These are phyloP conservation scores for Arion vulgaris DNA, from an alignment of 1,140 invertebrate species.

Conservation along the genomic window DNA sequence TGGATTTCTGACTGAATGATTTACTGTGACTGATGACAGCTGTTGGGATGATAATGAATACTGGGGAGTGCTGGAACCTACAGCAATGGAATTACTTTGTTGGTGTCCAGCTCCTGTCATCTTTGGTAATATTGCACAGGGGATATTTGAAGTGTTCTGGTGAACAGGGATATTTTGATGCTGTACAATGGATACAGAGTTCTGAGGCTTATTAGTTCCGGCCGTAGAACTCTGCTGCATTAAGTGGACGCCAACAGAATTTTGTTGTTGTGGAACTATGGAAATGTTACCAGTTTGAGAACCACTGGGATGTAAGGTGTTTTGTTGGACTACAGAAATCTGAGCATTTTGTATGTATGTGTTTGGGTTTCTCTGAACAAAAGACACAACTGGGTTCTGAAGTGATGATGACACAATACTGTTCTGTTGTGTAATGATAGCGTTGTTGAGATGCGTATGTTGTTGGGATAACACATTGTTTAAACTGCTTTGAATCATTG, in stretches of 20 bases:
- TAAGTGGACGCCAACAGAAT: conserved; percentile 8
- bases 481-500: background rate
- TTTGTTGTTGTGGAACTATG: conserved; percentile 5
- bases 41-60: conserved; percentile 1
- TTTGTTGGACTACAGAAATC: conserved; percentile 23
- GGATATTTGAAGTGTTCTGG: conserved; percentile 1
- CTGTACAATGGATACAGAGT: background rate
- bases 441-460: background rate
- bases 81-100: background rate
- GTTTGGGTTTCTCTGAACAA: conserved; percentile 9
- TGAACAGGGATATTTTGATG: conserved; percentile 1
- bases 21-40: background rate
- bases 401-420: background rate
- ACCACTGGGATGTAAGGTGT: background rate
- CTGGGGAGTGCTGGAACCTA: background rate
- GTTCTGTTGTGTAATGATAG: background rate
- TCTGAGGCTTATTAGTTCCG: background rate
- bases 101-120: background rate
- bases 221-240: background rate
- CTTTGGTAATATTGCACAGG: conserved; percentile 24
- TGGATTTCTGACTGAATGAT: conserved; percentile 28
- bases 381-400: conserved; percentile 12
- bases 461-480: background rate
- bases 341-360: conserved; percentile 2
- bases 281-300: conserved; percentile 12